phyloP scores from a whole-genome alignment of 2,797 vertebrate species.

The Danio albolineatus region DNA sequence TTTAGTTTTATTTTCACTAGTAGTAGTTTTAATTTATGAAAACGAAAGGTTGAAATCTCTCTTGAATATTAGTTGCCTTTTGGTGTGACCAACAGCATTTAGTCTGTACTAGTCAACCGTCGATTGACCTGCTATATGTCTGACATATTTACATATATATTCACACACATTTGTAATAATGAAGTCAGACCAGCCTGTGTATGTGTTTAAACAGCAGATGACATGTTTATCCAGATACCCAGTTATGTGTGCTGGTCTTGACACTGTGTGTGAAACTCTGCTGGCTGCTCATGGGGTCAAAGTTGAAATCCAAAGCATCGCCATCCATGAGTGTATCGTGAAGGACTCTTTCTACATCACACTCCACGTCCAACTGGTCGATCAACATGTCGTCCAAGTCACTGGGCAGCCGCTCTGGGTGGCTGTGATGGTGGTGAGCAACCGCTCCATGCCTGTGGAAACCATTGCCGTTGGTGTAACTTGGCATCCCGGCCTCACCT shows the following conservation, averaged over 20 bases:
- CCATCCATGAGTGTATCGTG: conserved; percentile 98
- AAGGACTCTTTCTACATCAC: conserved; percentile 96
- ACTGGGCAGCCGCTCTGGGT: conserved; percentile 94
- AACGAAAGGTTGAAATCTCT: background rate
- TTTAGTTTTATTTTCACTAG: background rate
- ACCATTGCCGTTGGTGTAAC: conserved; percentile 86
- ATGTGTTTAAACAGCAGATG: conserved; percentile 41
- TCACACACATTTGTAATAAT: background rate
- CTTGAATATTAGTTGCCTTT: background rate
- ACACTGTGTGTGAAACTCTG: conserved; percentile 92
- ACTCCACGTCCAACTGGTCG: conserved; percentile 88
- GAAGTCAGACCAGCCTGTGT: background rate
- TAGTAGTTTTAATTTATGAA: conserved; percentile 6
- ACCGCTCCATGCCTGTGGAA: conserved; percentile 73
- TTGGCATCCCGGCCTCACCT: conserved; percentile 8
- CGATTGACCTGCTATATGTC: conserved; percentile 3
- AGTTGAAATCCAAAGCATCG: conserved; percentile 96
- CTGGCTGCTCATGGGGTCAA: conserved; percentile 88
- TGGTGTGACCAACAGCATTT: conserved; percentile 2
- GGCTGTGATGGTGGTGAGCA: conserved; percentile 71
- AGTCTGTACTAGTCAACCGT: conserved; percentile 2
- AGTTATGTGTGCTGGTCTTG: conserved; percentile 92
- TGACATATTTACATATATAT: conserved; percentile 18
- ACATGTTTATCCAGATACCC: conserved; percentile 91
- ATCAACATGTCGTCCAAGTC: conserved; percentile 97